These are phyloP conservation scores for Lasioglossum lativentre DNA, from an alignment of 2,888 invertebrate genomes.

Conservation along the genomic window DNA sequence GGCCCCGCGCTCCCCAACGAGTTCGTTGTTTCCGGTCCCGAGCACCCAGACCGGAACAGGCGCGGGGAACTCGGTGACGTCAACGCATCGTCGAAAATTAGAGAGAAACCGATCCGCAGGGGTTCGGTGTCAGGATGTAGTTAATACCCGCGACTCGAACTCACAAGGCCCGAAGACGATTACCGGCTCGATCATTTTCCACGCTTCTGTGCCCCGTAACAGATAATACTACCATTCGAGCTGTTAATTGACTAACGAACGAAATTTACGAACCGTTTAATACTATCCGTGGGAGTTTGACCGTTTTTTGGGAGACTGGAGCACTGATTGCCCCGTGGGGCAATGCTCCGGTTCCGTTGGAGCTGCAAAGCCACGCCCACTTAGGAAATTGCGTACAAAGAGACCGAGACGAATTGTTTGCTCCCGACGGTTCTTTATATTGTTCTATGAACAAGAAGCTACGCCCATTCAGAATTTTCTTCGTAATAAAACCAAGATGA, in stretches of 20 bases:
- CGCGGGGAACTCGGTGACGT: constrained; percentile 68
- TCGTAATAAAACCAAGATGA: background rate
- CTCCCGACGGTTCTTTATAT: background rate
- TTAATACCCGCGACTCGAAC: constrained; percentile 65
- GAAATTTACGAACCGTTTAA: constrained; percentile 3
- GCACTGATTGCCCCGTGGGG: background rate
- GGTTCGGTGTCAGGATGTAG: constrained; percentile 73
- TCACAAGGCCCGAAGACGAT: constrained; percentile 71
- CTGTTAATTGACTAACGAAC: background rate
- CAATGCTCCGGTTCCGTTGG: background rate
- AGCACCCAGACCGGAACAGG: constrained; percentile 70
- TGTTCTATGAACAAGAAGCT: background rate
- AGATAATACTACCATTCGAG: background rate
- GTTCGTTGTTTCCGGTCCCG: constrained; percentile 68
- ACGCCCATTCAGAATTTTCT: background rate
- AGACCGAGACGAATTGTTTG: background rate
- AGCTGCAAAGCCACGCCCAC: background rate
- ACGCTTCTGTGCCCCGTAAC: constrained; percentile 60
- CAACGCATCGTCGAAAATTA: constrained; percentile 66
- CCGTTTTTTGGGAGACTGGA: constrained; percentile 6
- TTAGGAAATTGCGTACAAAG: background rate
- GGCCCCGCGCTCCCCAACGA: constrained; percentile 62
- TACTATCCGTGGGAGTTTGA: background rate
- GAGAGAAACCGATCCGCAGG: constrained; percentile 75
- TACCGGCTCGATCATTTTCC: constrained; percentile 74